Base-by-base conservation (phyloP, 2,888 invertebrate genomes). In the Brachypalpus laphriformis region DNA sequence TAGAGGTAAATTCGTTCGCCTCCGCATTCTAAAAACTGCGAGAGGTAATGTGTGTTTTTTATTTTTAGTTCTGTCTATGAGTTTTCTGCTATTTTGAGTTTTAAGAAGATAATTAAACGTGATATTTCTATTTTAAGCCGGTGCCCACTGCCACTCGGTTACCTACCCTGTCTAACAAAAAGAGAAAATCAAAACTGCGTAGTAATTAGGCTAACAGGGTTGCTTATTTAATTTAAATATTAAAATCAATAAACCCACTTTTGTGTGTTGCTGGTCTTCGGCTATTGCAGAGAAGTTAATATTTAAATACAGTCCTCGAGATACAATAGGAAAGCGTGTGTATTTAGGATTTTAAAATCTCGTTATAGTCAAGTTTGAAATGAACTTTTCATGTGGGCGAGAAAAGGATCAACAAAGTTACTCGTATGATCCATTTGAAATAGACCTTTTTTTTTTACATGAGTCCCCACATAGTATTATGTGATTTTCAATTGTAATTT, bases 181-280 rank as follows among this genome's bases (percentile, higher is more conserved):
- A 25, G 6, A 22, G 45, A 31, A 63, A 42, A 61, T 42, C 61
- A 61, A 40, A 16, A 54, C 54, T 54, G 54, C 54, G 31, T 54
- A 31, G 31, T 54, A 31, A 54, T 31, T 54, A 28, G 1, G n/a
- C 49, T 51, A 51, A 51, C 25, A 25, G 31, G 28, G 28, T 54
- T 28, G n/a, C 14, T 59, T 22, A 22, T 61, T 54, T 45, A 42
- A 18, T 16, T n/a, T 63, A 14, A 63, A 31, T 25, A 61, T 28
- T 45, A 25, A 45, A 47, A 49, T 49, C 49, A 20, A 49, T 49
- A 49, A 22, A 49, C 28, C 16, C 28, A 16, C 14, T 63, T 45
- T 47, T 14, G 45, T 31, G 47, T 63, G 31, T 47, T 5, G 20
- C 47, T 18, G 18, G 31, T 31, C 34, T 47, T 28, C 9, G 22